Conservation (phyloP, 2,113 vertebrate genomes). For the Oreotragus oreotragus region DNA sequence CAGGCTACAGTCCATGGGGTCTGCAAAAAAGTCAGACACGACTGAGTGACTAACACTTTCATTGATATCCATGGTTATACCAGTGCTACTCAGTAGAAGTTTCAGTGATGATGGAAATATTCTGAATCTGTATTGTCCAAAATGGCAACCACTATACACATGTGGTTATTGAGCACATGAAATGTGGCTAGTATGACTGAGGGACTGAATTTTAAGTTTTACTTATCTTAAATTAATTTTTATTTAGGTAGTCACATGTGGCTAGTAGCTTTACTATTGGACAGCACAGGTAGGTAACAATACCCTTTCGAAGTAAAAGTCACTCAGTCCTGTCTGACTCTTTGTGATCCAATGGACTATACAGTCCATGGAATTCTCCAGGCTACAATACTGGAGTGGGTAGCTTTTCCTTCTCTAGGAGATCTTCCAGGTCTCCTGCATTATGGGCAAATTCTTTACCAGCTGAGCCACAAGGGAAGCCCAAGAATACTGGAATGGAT, state of each 20-base stretch:
- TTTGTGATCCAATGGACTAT: not conserved
- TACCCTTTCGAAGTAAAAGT: not conserved
- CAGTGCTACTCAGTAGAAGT: not conserved
- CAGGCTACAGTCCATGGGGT: not conserved
- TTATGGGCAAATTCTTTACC: not conserved
- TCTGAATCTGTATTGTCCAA: not conserved
- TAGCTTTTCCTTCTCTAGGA: not conserved
- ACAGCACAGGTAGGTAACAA: not conserved
- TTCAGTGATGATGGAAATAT: not conserved
- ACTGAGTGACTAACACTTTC: not conserved
- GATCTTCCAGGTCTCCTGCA: not conserved
- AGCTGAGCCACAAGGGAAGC: not conserved
- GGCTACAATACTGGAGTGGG: not conserved
- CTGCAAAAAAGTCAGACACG: not conserved
- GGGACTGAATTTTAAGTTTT: not conserved
- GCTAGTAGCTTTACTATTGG: not conserved
- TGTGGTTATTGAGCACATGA: not conserved
- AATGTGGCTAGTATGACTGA: not conserved
- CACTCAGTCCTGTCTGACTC: not conserved
- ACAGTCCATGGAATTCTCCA: not conserved
- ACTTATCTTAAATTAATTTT: not conserved
- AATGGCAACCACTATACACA: not conserved
- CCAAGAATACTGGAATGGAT: not conserved
- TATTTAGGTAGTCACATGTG: not conserved
- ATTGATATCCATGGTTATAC: not conserved